Evolutionary conservation across 2,113 vertebrate genomes (phyloP).

Genomic region (Dascyllus trimaculatus): DNA sequence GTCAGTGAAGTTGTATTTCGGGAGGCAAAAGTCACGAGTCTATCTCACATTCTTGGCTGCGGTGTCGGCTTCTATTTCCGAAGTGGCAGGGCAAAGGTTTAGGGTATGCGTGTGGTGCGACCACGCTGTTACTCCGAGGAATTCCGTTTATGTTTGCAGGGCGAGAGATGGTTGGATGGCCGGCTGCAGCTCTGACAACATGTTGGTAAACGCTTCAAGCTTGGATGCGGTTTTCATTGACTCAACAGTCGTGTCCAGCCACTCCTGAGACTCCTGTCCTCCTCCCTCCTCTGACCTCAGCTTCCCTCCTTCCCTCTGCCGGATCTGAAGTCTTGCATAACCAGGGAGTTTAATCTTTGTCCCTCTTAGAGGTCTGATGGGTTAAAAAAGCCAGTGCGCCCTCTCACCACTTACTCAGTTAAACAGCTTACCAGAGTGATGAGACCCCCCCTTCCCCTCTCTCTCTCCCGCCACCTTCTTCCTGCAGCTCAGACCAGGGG

Average conservation of each 20-base stretch:
- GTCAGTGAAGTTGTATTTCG: slow-evolving; percentile 59
- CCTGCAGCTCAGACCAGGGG: slow-evolving; percentile 37
- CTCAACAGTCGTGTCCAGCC: slow-evolving; percentile 23
- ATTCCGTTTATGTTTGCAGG: slow-evolving; percentile 63
- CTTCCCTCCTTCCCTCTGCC: slow-evolving; percentile 6
- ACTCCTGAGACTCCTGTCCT: not conserved
- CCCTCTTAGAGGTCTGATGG: slow-evolving; percentile 49
- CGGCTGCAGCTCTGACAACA: slow-evolving; percentile 26
- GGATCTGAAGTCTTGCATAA: slow-evolving; percentile 59
- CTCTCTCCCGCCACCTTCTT: not conserved
- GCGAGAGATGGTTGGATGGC: slow-evolving; percentile 26
- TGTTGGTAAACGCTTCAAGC: slow-evolving; percentile 32
- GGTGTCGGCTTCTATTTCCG: slow-evolving; percentile 66
- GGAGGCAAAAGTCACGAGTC: slow-evolving; percentile 70
- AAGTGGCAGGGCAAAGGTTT: not conserved
- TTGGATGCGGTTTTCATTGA: slow-evolving; percentile 38
- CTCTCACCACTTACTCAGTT: slow-evolving; percentile 53
- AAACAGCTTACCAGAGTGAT: slow-evolving; percentile 56
- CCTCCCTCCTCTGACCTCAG: slow-evolving; percentile 17
- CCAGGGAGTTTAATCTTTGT: slow-evolving; percentile 69
- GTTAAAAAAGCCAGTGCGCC: slow-evolving; percentile 44
- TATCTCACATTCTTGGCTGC: slow-evolving; percentile 40
- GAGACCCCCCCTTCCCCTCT: not conserved
- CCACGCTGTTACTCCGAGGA: slow-evolving; percentile 14
- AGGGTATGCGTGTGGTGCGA: not conserved